Base-by-base conservation (phyloP, 2,113 vertebrate species). In the Chaenocephalus aceratus region DNA sequence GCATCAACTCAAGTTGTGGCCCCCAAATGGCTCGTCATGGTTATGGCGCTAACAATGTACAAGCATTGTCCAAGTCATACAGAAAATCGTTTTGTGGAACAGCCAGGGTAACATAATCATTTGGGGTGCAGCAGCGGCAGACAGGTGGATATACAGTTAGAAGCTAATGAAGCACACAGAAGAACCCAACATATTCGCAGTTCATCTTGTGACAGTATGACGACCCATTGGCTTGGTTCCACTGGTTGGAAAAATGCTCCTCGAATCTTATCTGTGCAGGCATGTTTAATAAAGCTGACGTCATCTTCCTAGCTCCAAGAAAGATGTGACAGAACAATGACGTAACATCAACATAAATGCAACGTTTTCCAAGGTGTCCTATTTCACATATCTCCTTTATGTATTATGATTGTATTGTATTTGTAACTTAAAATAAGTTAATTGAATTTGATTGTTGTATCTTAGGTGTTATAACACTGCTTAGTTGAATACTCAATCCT, bases 1-100 rank as follows among this genome's bases (percentile, higher is more conserved):
- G 59, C 54, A 57, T n/a, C 58, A 59, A 61, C 84, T 80, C 2
- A 48, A 68, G 65, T 63, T 80, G 57, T 64, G 61, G 56, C 21
- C 70, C 68, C 70, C 68, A 30, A 30, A 60, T 75, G 69, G 54
- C 63, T 54, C 82, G 84, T 83, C 48, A 63, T 84, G 82, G 80
- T 85, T 81, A 86, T 62, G 69, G 61, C 3, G 2, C 10, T 41
- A 56, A 66, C 66, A 75, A 72, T 49, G 72, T 54, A 59, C 72
- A 69, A 52, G 46, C 30, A 30, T 30, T 30, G 30, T 30, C 30
- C 3, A 30, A 30, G 34, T 16, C 72, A 7, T 59, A 75, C 67
- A 72, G 15, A 21, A 65, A 56, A 68, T 69, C 34, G 75, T 66
- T 77, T 57, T 77, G 26, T 30, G 30, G 30, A 30, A 30, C 30